A percentile compares a stretch with the other conserved stretches of the same genome.
These are phyloP conservation scores for Columba janthina DNA, from an alignment of 2,113 vertebrate genomes.

Conservation along the genomic window DNA sequence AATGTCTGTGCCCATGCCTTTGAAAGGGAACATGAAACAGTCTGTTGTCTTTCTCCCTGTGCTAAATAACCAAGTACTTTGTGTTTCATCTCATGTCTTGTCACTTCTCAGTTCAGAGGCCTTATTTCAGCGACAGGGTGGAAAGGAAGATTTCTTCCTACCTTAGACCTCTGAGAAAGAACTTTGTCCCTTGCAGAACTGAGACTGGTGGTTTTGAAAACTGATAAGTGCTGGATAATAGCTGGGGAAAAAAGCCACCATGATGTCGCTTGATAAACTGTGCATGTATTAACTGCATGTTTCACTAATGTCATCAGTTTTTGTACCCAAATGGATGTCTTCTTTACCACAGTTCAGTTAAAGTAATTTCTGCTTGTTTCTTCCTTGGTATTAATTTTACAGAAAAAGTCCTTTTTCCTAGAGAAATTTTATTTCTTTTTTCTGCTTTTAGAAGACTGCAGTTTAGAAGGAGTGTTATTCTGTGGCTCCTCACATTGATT, in stretches of 20 bases:
- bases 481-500: background rate
- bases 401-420: background rate
- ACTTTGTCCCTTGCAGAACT: background rate
- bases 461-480: background rate
- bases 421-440: background rate
- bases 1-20: background rate
- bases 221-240: background rate
- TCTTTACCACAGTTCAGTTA: background rate
- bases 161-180: background rate
- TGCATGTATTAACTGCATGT: background rate
- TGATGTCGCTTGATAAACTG: background rate
- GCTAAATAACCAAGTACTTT: background rate
- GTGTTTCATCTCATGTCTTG: background rate
- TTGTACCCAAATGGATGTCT: background rate
- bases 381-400: background rate
- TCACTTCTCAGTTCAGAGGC: background rate
- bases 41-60: background rate
- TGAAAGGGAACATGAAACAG: background rate
- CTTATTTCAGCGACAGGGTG: background rate
- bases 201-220: background rate
- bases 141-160: background rate
- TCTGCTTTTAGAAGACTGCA: background rate
- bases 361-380: background rate
- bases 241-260: background rate
- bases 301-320: background rate